These are phyloP conservation scores for Psix sp. DNA, from an alignment of 1,140 invertebrate genomes.

Conservation along the genomic window DNA sequence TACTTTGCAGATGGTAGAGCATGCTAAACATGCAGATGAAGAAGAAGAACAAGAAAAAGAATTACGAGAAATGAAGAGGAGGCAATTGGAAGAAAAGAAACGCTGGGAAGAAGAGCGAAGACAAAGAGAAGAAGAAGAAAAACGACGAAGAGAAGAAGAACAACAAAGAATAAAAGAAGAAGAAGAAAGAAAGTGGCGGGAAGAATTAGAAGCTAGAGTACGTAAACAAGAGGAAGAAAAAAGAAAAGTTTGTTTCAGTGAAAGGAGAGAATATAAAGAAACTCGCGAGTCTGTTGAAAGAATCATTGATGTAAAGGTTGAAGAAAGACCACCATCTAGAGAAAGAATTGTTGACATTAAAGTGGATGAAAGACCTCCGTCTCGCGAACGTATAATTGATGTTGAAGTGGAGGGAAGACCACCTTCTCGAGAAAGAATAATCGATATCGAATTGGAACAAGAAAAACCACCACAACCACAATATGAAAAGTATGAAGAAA, in stretches of 20 bases:
- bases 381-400: conserved; percentile 46
- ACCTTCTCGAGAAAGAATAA: conserved; percentile 59
- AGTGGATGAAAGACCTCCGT: conserved; percentile 43
- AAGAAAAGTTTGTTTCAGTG: conserved; percentile 61
- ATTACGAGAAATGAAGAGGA: conserved; percentile 62
- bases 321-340: conserved; percentile 43
- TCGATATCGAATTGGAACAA: conserved; percentile 58
- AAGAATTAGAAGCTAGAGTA: conserved; percentile 51
- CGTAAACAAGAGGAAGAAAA: conserved; percentile 63
- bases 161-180: conserved; percentile 56
- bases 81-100: conserved; percentile 61
- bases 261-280: conserved; percentile 51
- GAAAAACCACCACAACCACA: conserved; percentile 48
- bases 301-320: conserved; percentile 54
- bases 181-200: conserved; percentile 56
- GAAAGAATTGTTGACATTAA: conserved; percentile 60
- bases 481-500: conserved; percentile 60
- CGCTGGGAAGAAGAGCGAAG: conserved; percentile 62
- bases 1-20: conserved; percentile 69
- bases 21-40: conserved; percentile 66
- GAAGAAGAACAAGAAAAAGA: conserved; percentile 61
- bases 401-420: conserved; percentile 53
- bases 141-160: conserved; percentile 52
- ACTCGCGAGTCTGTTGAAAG: conserved; percentile 49
- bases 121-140: conserved; percentile 58